Base-by-base conservation (phyloP, 2,797 vertebrate species). In the Coregonus suidteri region DNA sequence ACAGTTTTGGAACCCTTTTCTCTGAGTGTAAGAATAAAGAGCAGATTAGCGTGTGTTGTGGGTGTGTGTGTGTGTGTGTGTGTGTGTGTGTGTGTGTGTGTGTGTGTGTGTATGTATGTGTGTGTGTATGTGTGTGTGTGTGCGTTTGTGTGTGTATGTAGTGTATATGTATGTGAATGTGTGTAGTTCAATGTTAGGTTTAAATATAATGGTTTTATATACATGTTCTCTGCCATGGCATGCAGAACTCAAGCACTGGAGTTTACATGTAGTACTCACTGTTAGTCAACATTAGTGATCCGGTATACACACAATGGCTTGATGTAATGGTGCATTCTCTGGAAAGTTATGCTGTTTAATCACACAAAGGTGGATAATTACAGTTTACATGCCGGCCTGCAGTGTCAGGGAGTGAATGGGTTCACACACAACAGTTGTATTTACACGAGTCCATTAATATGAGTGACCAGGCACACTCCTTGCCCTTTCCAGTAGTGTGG, bases 401-500 rank as follows among this genome's bases (percentile, higher is more conserved):
- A 51, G 53, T 59, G 75, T 70, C 71, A 76, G 79, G 52, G 54
- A 81, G 82, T 78, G 66, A 81, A 77, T 75, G 51, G 74, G 79
- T 35, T 75, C 11, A 54, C 71, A 67, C 31, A 67, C 65, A 67
- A 34, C 30, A 2, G 74, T 76, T 80, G 79, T 93, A 91, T 93
- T 93, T 93, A 93, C 78, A 91, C 75, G 75, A 81, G 85, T 84
- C 88, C 84, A 85, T 91, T 87, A 90, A 84, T 72, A 80, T 82
- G 86, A 91, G 88, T 77, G 85, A 89, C 81, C 65, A 35, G 31
- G 75, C 64, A 88, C 91, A 94, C 94, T 94, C 90, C 93, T 94
- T 86, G 93, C 76, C 93, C 91, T 94, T 95, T 94, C 94, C 78
- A 92, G 93, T 91, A 92, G 89, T 83, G 85, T 77, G 78, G 81